Base-by-base conservation (phyloP, 2,888 invertebrate genomes). In the Temnothorax rugatulus region DNA sequence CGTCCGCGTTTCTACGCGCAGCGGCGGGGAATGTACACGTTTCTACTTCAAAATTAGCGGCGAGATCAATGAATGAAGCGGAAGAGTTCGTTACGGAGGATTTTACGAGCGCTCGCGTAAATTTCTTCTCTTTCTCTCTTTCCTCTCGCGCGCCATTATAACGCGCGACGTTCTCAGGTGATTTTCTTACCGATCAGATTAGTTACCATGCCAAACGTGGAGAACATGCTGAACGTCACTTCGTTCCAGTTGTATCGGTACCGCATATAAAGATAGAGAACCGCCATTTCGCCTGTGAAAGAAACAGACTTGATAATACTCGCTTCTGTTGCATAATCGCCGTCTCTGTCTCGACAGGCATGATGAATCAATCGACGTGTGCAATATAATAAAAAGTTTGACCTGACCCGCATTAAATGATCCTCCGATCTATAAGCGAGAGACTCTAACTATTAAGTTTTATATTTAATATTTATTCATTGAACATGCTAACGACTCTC, bases 241-340 rank as follows among this genome's bases (percentile, higher is more conserved):
- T 98, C 98, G 92, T 98, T 97, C 98, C 98, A 98, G 93, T 98
- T 97, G 95, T 98, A 98, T 66, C 97, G 96, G 94, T 97, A 98
- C 86, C 98, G 96, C 47, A 97, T 97, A 93, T 98, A 98, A 79
- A 98, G 95, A 94, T 98, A 98, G 95, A 97, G 96, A 4, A 98
- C 98, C 41, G 97, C 97, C 97, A 98, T 97, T 95, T 98, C 98
- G 94, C 98, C 98, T 98, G 66, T 2, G 95, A 75, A 95, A 96
- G 92, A 85, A 84, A 82, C 38, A 69, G 7, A 34, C 11, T 54
- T 59, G 15, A 59, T 57, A 15, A n/a, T 50, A 34, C 4, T 76
- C 18, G 34, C 25, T 29, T 7, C 13, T 11, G 11, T 44, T 69
- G 21, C 69, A 11, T 11, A 71, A 52, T 68, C 15, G 8, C 4